Evolutionary conservation across 2,113 vertebrate genomes (phyloP), one percentile per base, ranked within the genome.

Genomic region (Percopsis transmontana): DNA sequence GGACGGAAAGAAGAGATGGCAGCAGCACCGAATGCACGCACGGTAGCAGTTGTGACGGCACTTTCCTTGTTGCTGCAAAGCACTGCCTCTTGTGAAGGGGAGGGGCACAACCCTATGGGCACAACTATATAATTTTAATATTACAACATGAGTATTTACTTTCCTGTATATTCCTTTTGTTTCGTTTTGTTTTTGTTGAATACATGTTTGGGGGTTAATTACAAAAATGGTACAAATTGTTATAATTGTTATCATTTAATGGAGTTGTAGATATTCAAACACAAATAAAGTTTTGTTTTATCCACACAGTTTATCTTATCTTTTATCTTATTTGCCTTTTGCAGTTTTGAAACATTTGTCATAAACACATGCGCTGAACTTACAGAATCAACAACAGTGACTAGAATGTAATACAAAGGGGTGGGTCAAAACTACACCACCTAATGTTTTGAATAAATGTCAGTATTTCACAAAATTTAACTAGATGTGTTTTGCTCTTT

Each of bases 31-130:
- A 5, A 10, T n/a, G 39, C 39, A 10, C 39, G 39, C 39, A 10
- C 39, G 2, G 13, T 23, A 2, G 83, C 79, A 74, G 72, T 57
- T 62, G 50, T 70, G 52, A 42, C 48, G 20, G 55, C 69, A 68
- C 77, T 80, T 66, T 57, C 48, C 38, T 21, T 75, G 27, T 33
- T 33, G 75, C 88, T 85, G 86, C 89, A 72, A 84, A 76, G 76
- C 12, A 44, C 62, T 45, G 10, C 42, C 18, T 47, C 14, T 2
- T 3, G 4, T 40, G 40, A 16, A 24, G 58, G 58, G 40, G 19
- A 10, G 40, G 21, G 21, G 16, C 16, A 59, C n/a, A 50, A 11
- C 14, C 1, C 57, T n/a, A n/a, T n/a, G n/a, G n/a, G n/a, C n/a
- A 33, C 27, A 33, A 33, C 27, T 33, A 0, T 6, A 33, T 1